Conservation (phyloP, 2,113 vertebrate species). For the Chaenocephalus aceratus region DNA sequence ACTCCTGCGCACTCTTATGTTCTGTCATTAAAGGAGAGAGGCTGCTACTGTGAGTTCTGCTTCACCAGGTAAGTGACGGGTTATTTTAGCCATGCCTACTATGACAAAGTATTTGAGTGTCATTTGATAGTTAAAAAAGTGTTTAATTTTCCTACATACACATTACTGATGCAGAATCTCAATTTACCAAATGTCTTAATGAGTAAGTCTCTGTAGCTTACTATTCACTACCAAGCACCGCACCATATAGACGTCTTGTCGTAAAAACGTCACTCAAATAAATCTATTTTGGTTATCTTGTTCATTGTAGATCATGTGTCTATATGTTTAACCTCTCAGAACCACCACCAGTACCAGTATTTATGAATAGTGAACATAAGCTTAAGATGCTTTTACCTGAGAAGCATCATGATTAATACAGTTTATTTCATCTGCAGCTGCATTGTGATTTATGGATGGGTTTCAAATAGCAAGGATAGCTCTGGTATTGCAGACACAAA, state of each 20-base stretch:
- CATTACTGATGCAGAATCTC: too few species aligned
- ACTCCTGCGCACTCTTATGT: conserved; percentile 89
- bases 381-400: background rate
- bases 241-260: background rate
- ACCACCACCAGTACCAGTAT: background rate
- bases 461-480: background rate
- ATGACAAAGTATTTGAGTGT: too few species aligned
- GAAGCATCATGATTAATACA: background rate
- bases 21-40: conserved; percentile 88
- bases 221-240: background rate
- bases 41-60: conserved; percentile 92
- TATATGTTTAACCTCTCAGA: background rate
- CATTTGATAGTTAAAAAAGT: background rate
- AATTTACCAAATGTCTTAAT: too few species aligned
- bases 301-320: conserved; percentile 28
- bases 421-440: background rate
- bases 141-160: background rate
- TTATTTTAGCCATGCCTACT: background rate
- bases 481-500: background rate
- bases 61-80: conserved; percentile 86
- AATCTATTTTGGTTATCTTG: conserved; percentile 39
- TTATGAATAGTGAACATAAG: background rate
- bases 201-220: too few species aligned
- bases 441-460: background rate
- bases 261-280: background rate